These are phyloP conservation scores for Epinotia brunnichana DNA, from an alignment of 2,888 invertebrate genomes.

Conservation along the genomic window DNA sequence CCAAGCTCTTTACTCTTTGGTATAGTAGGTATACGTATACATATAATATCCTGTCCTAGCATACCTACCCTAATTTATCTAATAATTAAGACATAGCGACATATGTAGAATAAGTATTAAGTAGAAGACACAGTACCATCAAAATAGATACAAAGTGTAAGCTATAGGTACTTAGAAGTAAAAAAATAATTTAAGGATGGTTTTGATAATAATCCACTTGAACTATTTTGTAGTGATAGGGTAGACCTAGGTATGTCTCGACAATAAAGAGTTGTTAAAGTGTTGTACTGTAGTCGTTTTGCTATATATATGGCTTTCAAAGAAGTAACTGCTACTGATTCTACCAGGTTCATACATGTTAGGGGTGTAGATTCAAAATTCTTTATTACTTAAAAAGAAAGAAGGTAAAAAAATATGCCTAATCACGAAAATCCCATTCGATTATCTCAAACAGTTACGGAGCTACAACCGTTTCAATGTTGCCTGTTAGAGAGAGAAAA, in stretches of 20 bases:
- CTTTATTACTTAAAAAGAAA: no score
- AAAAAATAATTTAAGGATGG: slow-evolving; percentile 6
- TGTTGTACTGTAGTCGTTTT: slow-evolving; percentile 48
- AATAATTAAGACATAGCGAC: neutral
- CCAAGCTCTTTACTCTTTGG: slow-evolving; percentile 7
- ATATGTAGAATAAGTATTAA: neutral
- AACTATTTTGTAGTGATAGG: slow-evolving; percentile 24
- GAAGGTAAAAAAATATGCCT: no score
- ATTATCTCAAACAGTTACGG: no score
- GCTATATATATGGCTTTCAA: slow-evolving; percentile 53
- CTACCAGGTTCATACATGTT: neutral
- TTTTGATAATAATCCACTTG: slow-evolving; percentile 24
- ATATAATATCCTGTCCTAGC: neutral
- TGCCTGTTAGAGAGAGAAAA: no score
- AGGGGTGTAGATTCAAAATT: no score
- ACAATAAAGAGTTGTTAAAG: slow-evolving; percentile 57
- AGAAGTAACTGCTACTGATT: neutral
- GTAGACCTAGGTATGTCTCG: slow-evolving; percentile 47
- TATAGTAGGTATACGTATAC: slow-evolving; percentile 11
- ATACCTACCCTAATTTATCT: neutral
- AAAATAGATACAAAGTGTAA: slow-evolving; percentile 4
- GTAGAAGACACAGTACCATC: neutral
- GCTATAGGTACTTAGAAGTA: slow-evolving; percentile 45
- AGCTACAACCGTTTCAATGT: no score
- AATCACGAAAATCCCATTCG: no score